A percentile compares a stretch with the other conserved stretches of the same genome.
Evolutionary conservation across 2,113 vertebrate genomes (phyloP).

Genomic region (Hemiprocne comata): DNA sequence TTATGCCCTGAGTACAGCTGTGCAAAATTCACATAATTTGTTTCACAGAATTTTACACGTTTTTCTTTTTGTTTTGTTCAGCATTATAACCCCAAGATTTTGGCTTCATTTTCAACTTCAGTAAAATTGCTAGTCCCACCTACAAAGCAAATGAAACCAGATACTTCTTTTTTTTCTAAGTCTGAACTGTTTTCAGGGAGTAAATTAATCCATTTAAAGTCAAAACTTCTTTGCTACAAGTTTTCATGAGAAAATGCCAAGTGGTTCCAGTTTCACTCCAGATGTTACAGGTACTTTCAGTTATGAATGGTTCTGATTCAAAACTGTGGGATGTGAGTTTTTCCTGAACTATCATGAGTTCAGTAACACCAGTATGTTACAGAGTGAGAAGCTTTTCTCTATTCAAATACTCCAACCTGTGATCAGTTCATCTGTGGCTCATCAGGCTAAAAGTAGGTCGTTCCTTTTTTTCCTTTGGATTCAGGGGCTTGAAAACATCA

Average conservation of each 20-base stretch:
- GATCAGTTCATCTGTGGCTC: background rate
- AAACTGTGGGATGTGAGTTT: slow-evolving; percentile 34
- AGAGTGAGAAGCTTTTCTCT: background rate
- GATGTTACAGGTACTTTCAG: background rate
- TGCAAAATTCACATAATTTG: slow-evolving; percentile 54
- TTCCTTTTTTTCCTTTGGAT: background rate
- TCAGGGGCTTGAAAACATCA: background rate
- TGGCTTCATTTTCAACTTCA: slow-evolving; percentile 38
- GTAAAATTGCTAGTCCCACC: slow-evolving; percentile 28
- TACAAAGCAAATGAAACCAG: slow-evolving; percentile 17
- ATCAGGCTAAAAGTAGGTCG: background rate
- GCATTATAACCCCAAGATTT: slow-evolving; percentile 23
- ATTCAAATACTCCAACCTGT: background rate
- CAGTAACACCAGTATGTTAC: background rate
- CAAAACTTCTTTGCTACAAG: background rate
- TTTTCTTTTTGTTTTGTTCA: slow-evolving; percentile 29
- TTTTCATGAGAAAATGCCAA: background rate
- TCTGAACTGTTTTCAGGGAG: background rate
- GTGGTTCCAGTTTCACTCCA: background rate
- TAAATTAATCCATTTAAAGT: slow-evolving; percentile 26
- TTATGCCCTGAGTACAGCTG: slow-evolving; percentile 72
- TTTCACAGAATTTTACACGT: slow-evolving; percentile 53
- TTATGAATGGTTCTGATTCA: slow-evolving; percentile 24
- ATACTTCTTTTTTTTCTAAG: background rate
- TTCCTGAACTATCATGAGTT: background rate